Evolutionary conservation across 2,113 vertebrate genomes (phyloP).

Genomic region (Dromiciops gliroides): DNA sequence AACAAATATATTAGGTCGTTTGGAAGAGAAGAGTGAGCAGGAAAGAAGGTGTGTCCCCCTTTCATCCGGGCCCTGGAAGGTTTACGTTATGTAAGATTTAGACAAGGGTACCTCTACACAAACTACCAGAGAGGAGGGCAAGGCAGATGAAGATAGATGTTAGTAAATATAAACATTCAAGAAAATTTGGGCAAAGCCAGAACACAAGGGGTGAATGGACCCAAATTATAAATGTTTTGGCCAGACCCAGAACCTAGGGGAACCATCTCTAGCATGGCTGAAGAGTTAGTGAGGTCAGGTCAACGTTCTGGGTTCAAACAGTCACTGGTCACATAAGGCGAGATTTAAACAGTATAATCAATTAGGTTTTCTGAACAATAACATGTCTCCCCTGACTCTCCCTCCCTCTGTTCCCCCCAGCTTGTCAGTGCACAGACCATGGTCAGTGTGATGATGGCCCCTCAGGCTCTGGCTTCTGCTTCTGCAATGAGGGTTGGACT

Average conservation of each 20-base stretch:
- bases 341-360: not conserved
- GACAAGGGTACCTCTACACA: not conserved
- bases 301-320: not conserved
- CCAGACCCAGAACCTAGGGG: not conserved
- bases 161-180: not conserved
- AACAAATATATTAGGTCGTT: not conserved
- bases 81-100: not conserved
- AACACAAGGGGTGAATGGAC: not conserved
- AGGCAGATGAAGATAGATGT: not conserved
- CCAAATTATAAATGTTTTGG: not conserved
- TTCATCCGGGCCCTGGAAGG: not conserved
- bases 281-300: not conserved
- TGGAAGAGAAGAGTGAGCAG: not conserved
- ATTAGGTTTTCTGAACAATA: not conserved
- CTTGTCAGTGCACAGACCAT: conserved; percentile 83
- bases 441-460: conserved; percentile 87
- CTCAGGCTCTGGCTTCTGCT: conserved; percentile 88
- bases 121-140: not conserved
- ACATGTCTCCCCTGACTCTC: not conserved
- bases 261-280: not conserved
- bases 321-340: not conserved
- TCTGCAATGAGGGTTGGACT: conserved; percentile 88
- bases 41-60: not conserved
- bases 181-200: not conserved
- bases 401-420: conserved; percentile 65